Base-by-base conservation (phyloP, 2,113 vertebrate species). In the Bubo scandiacus region DNA sequence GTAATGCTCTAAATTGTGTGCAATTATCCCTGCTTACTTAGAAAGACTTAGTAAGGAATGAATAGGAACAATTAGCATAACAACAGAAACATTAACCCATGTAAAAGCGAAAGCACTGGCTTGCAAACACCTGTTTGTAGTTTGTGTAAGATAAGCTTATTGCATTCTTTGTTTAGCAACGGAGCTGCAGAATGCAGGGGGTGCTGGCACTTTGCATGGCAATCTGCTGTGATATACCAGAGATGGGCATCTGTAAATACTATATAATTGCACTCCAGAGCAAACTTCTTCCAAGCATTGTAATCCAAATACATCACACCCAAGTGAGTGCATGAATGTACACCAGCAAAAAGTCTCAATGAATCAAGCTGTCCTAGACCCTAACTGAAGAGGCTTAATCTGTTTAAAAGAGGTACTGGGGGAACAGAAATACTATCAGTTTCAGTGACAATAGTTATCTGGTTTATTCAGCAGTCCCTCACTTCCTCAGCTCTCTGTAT, bases 41-140 rank as follows among this genome's bases (percentile, higher is more conserved):
- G 94, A 96, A 93, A 88, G 92, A 58, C 87, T 94, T 93, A 86
- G 79, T 62, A 95, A 93, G 80, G 94, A 96, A 96, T 96, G 91
- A 98, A 95, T 87, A 97, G 94, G 66, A 92, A 83, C 83, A 96
- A 98, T 97, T 97, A 98, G 67, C 95, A 96, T 97, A 97, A 94
- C 94, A 98, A 96, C 38, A 84, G 91, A 92, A 88, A 94, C 23
- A 84, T 91, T 96, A 92, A 96, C 86, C 58, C 85, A 57, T 57
- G 42, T 49, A 80, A 95, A 84, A 92, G 45, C 15, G 34, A 90
- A 96, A 92, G 22, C 59, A 51, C 13, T 84, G 85, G 55, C 81
- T 90, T 87, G 57, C 91, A 71, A 88, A 45, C 80, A 92, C 71
- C 42, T 93, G 67, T 77, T 94, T 88, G 88, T 79, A 94, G 85